These are phyloP conservation scores for Pollenia labialis DNA, from an alignment of 2,888 invertebrate genomes.

Conservation along the genomic window DNA sequence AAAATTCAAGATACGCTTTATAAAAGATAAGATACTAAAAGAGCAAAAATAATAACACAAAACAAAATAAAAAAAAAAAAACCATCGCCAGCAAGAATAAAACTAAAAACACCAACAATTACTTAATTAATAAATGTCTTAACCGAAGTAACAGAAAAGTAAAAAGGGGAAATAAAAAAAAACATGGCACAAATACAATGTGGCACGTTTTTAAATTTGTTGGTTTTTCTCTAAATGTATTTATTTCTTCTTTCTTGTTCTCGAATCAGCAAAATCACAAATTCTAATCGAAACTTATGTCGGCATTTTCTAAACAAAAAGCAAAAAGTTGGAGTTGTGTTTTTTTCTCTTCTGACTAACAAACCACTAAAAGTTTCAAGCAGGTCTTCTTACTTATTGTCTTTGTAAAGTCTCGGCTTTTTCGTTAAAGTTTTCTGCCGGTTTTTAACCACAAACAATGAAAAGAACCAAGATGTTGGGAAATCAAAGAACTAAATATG, in stretches of 20 bases:
- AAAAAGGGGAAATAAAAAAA: neutral
- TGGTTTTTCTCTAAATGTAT: neutral
- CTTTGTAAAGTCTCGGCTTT: constrained; percentile 25
- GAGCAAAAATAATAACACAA: neutral
- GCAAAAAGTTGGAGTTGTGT: constrained; percentile 6
- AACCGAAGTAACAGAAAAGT: neutral
- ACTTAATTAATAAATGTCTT: constrained; percentile 55
- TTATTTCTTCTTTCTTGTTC: neutral
- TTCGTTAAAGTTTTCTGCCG: constrained; percentile 37
- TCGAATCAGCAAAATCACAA: constrained; percentile 43
- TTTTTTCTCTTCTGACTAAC: neutral
- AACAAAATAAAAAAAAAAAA: neutral
- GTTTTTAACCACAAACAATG: constrained; percentile 51
- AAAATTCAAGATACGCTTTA: too few relatives aligned
- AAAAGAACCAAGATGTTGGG: constrained; percentile 19
- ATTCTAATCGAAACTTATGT: constrained; percentile 62
- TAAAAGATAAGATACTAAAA: neutral
- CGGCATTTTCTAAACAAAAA: constrained; percentile 53
- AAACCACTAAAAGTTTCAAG: constrained; percentile 54
- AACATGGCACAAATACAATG: constrained; percentile 41
- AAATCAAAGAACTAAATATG: constrained; percentile 26
- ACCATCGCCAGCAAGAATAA: neutral
- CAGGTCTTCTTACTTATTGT: constrained; percentile 50
- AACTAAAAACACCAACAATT: constrained; percentile 32
- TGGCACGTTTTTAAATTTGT: constrained; percentile 61